phyloP scores from a whole-genome alignment of 2,888 invertebrate genomes.

The Conops quadrifasciatus region DNA sequence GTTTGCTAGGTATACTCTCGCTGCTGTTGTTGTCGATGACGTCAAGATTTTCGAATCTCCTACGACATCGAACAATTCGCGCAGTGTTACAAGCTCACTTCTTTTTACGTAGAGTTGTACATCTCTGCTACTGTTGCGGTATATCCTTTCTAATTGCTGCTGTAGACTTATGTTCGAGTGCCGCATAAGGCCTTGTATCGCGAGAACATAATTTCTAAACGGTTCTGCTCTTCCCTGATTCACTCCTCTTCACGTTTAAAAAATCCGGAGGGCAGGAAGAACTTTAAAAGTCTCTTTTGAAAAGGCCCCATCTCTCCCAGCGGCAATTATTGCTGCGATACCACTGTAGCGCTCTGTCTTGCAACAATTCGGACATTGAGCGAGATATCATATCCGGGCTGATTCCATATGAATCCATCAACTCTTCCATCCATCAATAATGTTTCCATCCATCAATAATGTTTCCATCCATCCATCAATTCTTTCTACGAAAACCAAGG shows the following conservation, averaged over 20 bases:
- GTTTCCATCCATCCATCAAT: too few relatives aligned
- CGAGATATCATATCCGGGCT: background rate
- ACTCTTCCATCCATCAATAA: too few relatives aligned
- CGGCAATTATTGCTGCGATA: conserved; percentile 1
- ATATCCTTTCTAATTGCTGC: conserved; percentile 2
- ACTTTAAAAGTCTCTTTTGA: background rate
- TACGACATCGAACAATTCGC: too few relatives aligned
- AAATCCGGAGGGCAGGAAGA: background rate
- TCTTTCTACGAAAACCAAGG: background rate
- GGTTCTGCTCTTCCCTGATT: background rate
- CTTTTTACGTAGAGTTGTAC: background rate
- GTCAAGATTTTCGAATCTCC: too few relatives aligned
- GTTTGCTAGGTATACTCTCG: too few relatives aligned
- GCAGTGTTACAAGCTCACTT: too few relatives aligned
- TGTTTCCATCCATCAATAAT: background rate
- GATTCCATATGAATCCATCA: conserved; percentile 2
- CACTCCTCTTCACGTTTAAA: background rate
- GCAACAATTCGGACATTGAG: background rate
- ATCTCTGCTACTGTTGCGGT: background rate
- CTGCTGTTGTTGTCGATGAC: too few relatives aligned
- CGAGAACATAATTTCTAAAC: background rate
- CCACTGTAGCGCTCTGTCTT: background rate
- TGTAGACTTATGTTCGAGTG: background rate
- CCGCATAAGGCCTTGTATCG: background rate
- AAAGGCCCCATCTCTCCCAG: background rate